Conservation (phyloP, 2,113 vertebrate species). For the Sakesphorus luctuosus region DNA sequence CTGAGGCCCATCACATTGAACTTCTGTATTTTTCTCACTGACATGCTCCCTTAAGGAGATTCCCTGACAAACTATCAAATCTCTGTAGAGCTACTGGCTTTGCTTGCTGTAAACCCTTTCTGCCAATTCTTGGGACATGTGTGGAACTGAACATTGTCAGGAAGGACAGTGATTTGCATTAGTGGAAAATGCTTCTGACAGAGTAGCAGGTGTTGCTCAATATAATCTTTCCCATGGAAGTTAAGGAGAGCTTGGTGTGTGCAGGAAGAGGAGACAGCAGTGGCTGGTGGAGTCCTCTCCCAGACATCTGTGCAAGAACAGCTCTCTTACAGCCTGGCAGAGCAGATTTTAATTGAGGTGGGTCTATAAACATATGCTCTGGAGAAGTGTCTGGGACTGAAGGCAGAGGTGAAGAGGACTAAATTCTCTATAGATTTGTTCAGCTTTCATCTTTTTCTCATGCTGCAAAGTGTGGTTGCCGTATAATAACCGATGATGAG, state of each 20-base stretch:
- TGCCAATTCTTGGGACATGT: background rate
- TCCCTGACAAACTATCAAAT: background rate
- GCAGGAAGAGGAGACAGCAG: background rate
- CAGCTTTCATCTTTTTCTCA: background rate
- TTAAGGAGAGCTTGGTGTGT: background rate
- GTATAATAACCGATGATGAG: background rate
- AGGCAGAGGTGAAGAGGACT: background rate
- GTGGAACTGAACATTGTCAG: constrained; percentile 1
- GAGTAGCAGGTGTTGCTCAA: constrained; percentile 40
- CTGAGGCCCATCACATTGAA: background rate
- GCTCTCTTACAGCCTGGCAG: background rate
- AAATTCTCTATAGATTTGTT: background rate
- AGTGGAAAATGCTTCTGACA: constrained; percentile 37
- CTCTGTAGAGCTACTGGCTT: background rate
- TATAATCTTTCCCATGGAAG: background rate
- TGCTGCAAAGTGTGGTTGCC: background rate
- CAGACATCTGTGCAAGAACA: background rate
- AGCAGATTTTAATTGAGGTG: background rate
- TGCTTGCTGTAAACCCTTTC: background rate
- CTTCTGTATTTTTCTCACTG: background rate
- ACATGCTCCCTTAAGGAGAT: background rate
- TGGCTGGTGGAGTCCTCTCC: background rate
- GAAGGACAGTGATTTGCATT: background rate
- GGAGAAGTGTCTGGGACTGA: background rate
- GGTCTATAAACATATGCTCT: background rate